Evolutionary conservation across 92 coral and sea anemone species (phyloP).

Genomic region (Desmophyllum pertusum): DNA sequence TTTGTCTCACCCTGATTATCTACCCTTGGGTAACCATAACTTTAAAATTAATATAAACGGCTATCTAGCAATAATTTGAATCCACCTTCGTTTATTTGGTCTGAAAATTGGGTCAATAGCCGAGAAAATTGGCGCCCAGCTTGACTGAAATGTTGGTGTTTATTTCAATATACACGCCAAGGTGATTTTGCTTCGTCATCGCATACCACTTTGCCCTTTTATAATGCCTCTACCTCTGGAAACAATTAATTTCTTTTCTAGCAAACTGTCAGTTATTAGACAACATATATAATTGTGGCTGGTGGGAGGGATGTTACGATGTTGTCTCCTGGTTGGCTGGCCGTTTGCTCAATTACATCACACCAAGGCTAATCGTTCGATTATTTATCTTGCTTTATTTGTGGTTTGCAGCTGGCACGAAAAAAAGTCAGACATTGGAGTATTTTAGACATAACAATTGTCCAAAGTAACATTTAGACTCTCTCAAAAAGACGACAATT

Average conservation of each 20-base stretch:
- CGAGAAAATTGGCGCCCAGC: background rate
- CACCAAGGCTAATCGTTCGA: background rate
- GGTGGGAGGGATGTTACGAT: background rate
- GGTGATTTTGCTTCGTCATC: background rate
- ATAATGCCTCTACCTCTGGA: background rate
- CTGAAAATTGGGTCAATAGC: background rate
- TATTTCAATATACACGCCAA: background rate
- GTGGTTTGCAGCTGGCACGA: background rate
- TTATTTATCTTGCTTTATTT: background rate
- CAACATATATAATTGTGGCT: background rate
- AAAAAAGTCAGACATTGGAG: background rate
- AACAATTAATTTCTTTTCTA: background rate
- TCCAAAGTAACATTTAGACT: conserved; percentile 12
- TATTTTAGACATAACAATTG: conserved; percentile 12
- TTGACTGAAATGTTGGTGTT: background rate
- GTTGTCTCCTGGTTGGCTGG: no score
- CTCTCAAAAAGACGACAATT: conserved; percentile 3
- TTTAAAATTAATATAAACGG: background rate
- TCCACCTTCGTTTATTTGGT: background rate
- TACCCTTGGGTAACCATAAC: background rate
- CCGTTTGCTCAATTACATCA: background rate
- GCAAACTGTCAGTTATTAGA: background rate
- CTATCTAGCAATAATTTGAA: background rate
- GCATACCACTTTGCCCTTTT: background rate
- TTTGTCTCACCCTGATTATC: background rate